These are phyloP conservation scores for Botrylloides violaceus DNA, from an alignment of 23 tunicate species.

Conservation along the genomic window DNA sequence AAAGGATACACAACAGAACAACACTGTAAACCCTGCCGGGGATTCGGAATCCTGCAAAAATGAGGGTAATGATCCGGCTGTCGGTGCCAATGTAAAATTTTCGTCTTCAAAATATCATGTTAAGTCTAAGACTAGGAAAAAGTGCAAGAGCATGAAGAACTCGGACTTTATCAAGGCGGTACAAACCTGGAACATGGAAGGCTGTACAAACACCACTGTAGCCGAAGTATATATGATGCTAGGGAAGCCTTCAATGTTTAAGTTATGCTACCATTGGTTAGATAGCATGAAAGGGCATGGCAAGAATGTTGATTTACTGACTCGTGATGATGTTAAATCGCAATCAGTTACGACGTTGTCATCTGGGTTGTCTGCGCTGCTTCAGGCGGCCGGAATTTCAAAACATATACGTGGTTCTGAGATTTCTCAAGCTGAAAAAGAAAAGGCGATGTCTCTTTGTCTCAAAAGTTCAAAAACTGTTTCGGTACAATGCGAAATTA, in stretches of 20 bases:
- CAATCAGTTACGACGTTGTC: conserved; percentile 2
- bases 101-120: too few relatives aligned
- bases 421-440: background rate
- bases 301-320: background rate
- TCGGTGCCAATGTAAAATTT: too few relatives aligned
- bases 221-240: conserved; percentile 72
- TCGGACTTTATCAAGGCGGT: background rate
- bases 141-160: background rate
- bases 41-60: too few relatives aligned
- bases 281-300: background rate
- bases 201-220: conserved; percentile 26
- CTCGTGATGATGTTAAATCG: background rate
- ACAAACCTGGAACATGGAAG: conserved; percentile 33
- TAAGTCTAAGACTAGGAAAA: too few relatives aligned
- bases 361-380: conserved; percentile 43
- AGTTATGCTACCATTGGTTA: conserved; percentile 53
- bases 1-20: too few relatives aligned
- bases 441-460: background rate
- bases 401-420: background rate
- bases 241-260: conserved; percentile 52
- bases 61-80: too few relatives aligned
- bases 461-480: conserved; percentile 18
- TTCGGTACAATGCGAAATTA: conserved; percentile 2
- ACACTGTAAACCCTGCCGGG: too few relatives aligned
- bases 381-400: conserved; percentile 43